Base-by-base conservation (phyloP, 2,797 vertebrate species). In the Scleropages formosus region DNA sequence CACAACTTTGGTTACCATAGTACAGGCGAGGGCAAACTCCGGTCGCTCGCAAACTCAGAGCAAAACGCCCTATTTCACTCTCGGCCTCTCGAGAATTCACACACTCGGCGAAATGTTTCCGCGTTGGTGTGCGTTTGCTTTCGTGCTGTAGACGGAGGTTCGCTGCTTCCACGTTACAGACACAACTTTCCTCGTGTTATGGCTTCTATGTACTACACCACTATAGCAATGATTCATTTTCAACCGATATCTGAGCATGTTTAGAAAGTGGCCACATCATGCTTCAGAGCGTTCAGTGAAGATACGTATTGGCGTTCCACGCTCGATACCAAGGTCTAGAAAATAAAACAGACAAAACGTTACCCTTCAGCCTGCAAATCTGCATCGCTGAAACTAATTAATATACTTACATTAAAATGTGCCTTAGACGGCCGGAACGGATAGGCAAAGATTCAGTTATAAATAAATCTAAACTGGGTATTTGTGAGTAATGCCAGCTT, bases 241-340 rank as follows among this genome's bases (percentile, higher is more conserved):
- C 39, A 46, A 65, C 15, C 20, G 13, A 16, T 39, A 16, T 67
- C 46, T 44, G 8, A 1, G 11, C 18, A 11, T 12, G 12, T 53
- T 13, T 2, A 13, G 53, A 56, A 56, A 1, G 53, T 18, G 18
- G 53, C 11, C n/a, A 27, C 16, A 49, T 27, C 69, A 49, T 10
- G 11, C 53, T 71, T 24, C 16, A 53, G 64, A 10, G 20, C 66
- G 78, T 80, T 96, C 90, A 98, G 87, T 96, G 96, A 81, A 96
- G 95, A 88, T 96, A 98, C 22, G 93, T 87, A 16, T 94, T 84
- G 56, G 91, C 87, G 75, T 94, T 98, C 96, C 96, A 98, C 78
- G 85, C 26, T 16, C 96, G 93, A 85, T 96, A 96, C 96, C 96
- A 97, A 16, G 95, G 86, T 83, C 97, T 98, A 88, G 49, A 73